Evolutionary conservation across 2,888 invertebrate genomes (phyloP).

Genomic region (Tiphia femorata): DNA sequence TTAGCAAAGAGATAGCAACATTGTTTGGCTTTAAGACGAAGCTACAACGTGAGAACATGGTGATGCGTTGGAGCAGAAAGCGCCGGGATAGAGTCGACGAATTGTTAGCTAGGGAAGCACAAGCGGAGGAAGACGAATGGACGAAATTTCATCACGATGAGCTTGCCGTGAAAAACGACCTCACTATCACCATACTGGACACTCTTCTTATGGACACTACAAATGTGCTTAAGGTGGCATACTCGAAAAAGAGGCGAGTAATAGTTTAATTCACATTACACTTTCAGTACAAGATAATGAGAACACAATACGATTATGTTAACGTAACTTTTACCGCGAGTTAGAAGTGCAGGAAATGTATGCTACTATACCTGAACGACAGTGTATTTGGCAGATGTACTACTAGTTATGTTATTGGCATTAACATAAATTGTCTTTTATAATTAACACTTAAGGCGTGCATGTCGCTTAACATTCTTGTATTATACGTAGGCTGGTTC

Average conservation of each 20-base stretch:
- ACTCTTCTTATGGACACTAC: constrained; percentile 61
- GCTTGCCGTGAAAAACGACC: constrained; percentile 75
- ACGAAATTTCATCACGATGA: constrained; percentile 81
- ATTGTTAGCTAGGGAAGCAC: constrained; percentile 78
- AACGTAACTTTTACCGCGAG: no score
- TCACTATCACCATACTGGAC: constrained; percentile 68
- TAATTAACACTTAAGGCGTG: constrained; percentile 1
- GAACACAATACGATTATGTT: no score
- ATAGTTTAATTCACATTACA: no score
- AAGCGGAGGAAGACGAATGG: constrained; percentile 81
- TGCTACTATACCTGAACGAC: no score
- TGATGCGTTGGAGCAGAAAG: constrained; percentile 75
- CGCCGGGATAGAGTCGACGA: constrained; percentile 80
- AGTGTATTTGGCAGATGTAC: no score
- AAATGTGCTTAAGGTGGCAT: constrained; percentile 59
- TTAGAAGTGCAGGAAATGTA: no score
- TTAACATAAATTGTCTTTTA: background rate
- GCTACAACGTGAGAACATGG: constrained; percentile 72
- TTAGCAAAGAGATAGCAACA: constrained; percentile 71
- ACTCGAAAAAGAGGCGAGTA: constrained; percentile 59
- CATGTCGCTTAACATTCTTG: constrained; percentile 2
- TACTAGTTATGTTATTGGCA: no score
- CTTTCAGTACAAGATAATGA: no score
- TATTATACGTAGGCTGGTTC: constrained; percentile 51
- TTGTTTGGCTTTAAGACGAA: constrained; percentile 72